Base-by-base conservation (phyloP, 2,113 vertebrate genomes). In the Leptosomus discolor region DNA sequence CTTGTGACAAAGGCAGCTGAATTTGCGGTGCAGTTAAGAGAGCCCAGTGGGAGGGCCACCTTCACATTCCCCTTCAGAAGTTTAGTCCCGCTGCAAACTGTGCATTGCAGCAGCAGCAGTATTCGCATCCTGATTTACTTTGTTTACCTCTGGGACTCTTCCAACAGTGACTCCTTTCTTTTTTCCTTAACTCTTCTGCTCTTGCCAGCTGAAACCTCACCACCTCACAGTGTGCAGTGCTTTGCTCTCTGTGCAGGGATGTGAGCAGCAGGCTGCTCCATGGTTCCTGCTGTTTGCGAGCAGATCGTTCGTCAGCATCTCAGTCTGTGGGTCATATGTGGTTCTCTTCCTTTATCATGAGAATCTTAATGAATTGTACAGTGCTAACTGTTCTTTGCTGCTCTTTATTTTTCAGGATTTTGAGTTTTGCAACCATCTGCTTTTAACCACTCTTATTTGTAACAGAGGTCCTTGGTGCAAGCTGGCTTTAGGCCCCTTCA, bases 1-100 rank as follows among this genome's bases (percentile, higher is more conserved):
- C 64, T 78, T 68, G 73, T 71, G 88, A 79, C 89, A 85, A 85
- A 89, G 88, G 15, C 19, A 78, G 77, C 88, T 81, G 73, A 57
- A 41, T 64, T 56, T 48, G 39, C 41, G 73, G 85, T 37, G 60
- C 64, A n/a, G 91, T 68, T 81, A 46, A n/a, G 85, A 3, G 73
- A 83, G 91, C 95, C 68, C 94, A 53, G 94, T 91, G 69, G 92
- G 95, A 94, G 92, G 90, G 87, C 96, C 92, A 94, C 94, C 94
- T 96, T 88, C 93, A 39, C 90, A 32, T 90, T 95, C 93, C 84
- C 92, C 92, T 94, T 79, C 92, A 92, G 84, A 93, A 96, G 77
- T 95, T 87, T 48, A 27, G 73, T 91, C 24, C n/a, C 0, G 27
- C 80, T 75, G 80, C 91, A 92, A 46, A 85, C 96, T 12, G 88